A percentile compares a stretch with the other conserved stretches of the same genome.
Evolutionary conservation across 2,113 vertebrate genomes (phyloP).

Genomic region (Nerophis ophidion): DNA sequence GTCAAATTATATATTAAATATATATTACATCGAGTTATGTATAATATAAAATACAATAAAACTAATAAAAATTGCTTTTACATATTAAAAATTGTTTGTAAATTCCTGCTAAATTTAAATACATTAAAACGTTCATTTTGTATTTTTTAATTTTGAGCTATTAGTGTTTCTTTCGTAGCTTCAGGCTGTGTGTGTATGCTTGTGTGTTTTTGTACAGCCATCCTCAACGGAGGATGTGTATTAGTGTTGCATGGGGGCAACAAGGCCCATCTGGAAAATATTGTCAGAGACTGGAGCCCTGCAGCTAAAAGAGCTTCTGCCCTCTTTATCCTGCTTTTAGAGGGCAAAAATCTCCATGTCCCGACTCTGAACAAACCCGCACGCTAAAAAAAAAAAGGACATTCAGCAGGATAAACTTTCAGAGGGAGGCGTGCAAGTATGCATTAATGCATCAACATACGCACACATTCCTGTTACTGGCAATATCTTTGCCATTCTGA

Average conservation of each 20-base stretch:
- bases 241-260: slow-evolving; percentile 68
- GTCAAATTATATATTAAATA: too few species aligned
- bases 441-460: slow-evolving; percentile 30
- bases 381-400: slow-evolving; percentile 11
- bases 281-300: slow-evolving; percentile 77
- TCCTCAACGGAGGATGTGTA: slow-evolving; percentile 58
- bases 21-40: too few species aligned
- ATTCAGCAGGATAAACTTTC: slow-evolving; percentile 32
- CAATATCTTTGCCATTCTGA: slow-evolving; percentile 60
- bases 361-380: slow-evolving; percentile 9
- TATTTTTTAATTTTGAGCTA: background rate
- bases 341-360: slow-evolving; percentile 37
- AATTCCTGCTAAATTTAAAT: too few species aligned
- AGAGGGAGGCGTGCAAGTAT: slow-evolving; percentile 19
- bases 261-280: slow-evolving; percentile 91
- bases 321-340: slow-evolving; percentile 48
- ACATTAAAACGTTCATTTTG: too few species aligned
- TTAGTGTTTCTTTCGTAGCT: background rate
- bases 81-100: too few species aligned
- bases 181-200: background rate
- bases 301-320: slow-evolving; percentile 64
- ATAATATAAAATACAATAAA: too few species aligned
- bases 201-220: slow-evolving; percentile 22
- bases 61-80: too few species aligned
- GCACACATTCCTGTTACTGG: slow-evolving; percentile 41